Evolutionary conservation across 92 coral and sea anemone species (phyloP).

Genomic region (Scolanthus callimorphus): DNA sequence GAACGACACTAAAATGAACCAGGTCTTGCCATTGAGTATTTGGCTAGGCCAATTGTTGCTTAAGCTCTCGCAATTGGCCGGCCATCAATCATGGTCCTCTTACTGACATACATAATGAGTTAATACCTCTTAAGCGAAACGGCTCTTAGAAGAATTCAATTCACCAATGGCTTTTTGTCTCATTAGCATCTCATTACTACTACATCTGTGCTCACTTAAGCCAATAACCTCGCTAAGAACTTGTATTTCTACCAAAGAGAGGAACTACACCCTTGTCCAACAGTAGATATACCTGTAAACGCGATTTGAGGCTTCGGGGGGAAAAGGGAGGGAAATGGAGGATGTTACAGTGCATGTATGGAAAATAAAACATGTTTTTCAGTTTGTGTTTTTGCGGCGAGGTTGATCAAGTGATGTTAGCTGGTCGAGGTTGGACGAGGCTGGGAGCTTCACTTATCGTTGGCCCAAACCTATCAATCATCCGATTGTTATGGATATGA

Average conservation of each 20-base stretch:
- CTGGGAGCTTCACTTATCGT: constrained; percentile 26
- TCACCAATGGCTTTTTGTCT: constrained; percentile 69
- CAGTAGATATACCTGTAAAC: too few relatives aligned
- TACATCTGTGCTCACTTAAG: constrained; percentile 87
- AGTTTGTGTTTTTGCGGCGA: too few relatives aligned
- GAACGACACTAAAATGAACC: constrained; percentile 9
- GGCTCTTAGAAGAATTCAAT: constrained; percentile 65
- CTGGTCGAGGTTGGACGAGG: constrained; percentile 11
- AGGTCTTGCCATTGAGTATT: constrained; percentile 15
- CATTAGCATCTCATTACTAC: constrained; percentile 86
- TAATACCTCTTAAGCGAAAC: constrained; percentile 84
- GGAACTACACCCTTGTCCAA: too few relatives aligned
- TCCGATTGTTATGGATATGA: constrained; percentile 31
- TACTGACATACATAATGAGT: constrained; percentile 93
- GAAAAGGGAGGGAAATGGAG: too few relatives aligned
- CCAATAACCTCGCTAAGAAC: too few relatives aligned
- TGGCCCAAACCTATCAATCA: constrained; percentile 42
- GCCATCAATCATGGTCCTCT: constrained; percentile 79
- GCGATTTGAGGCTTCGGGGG: too few relatives aligned
- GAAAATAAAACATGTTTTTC: too few relatives aligned
- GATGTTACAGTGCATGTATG: too few relatives aligned
- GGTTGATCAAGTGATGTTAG: too few relatives aligned
- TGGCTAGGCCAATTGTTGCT: constrained; percentile 56
- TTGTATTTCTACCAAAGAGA: too few relatives aligned
- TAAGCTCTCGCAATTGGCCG: constrained; percentile 55